phyloP scores from a whole-genome alignment of 1,140 invertebrate genomes.

The Ditylenchus dipsaci region DNA sequence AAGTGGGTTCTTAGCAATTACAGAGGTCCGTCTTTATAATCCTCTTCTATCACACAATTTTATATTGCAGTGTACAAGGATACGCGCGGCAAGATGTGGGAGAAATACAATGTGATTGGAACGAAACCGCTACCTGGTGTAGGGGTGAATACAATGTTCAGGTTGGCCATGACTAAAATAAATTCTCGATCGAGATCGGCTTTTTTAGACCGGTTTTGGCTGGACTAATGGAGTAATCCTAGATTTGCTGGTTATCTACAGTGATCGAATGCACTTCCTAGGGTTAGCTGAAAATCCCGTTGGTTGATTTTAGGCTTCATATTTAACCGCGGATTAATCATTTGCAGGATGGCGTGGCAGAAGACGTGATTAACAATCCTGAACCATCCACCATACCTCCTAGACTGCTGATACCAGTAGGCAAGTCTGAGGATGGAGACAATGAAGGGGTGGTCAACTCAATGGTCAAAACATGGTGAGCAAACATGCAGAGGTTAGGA shows the following conservation, averaged over 20 bases:
- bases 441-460: too few relatives aligned
- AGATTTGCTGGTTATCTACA: conserved; percentile 49
- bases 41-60: too few relatives aligned
- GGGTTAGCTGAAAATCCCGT: conserved; percentile 19
- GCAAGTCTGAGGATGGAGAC: too few relatives aligned
- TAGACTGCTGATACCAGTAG: too few relatives aligned
- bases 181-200: too few relatives aligned
- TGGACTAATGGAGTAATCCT: conserved; percentile 62
- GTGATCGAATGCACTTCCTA: conserved; percentile 46
- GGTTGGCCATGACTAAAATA: background rate
- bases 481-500: too few relatives aligned
- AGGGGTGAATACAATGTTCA: conserved; percentile 79
- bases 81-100: conserved; percentile 63
- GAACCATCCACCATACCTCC: too few relatives aligned
- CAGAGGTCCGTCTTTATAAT: conserved; percentile 52
- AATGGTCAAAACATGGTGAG: too few relatives aligned
- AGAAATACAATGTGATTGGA: conserved; percentile 49
- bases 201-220: conserved; percentile 76
- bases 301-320: background rate
- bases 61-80: conserved; percentile 64
- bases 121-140: conserved; percentile 63
- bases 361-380: too few relatives aligned
- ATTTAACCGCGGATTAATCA: too few relatives aligned
- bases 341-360: too few relatives aligned
- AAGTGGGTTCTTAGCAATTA: conserved; percentile 79